Evolutionary conservation across 2,888 invertebrate species (phyloP), one percentile per base, ranked within the genome.

Genomic region (Neoaliturus tenellus): DNA sequence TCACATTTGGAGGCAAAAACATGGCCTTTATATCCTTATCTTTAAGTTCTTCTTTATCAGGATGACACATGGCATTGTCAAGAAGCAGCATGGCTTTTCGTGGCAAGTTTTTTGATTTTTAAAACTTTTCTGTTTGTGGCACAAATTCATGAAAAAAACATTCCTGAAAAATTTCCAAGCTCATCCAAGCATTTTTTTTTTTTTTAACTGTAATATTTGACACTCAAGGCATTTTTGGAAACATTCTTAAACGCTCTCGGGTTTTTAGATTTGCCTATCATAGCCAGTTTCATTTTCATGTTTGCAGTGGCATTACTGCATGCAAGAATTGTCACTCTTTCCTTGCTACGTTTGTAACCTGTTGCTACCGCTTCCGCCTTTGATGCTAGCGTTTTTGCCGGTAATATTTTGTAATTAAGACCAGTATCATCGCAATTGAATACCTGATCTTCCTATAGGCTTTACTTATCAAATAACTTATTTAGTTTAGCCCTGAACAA

Each of bases 401-500:
- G 82, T 41, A 83, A 58, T 25, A 80, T 81, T 85, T 82, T 83
- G 58, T 80, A 85, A 73, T 81, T 83, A 6, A 85, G 82, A 12
- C 83, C 85, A 51, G 85, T 85, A 58, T 85, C 80, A 39, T 85
- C 84, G 55, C 80, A 80, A 12, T 81, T 67, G n/a, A 67, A 67
- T 4, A 67, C 33, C 35, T 35, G 39, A 31, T 69, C 39, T 20
- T n/a, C 69, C 39, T 35, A n/a, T 69, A 35, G n/a, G 69, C 39
- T 35, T 69, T 69, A 17, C 14, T 31, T 28, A 17, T 83, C 69
- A 33, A 84, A 25, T 23, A 55, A 28, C 28, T 33, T 55, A 35
- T 84, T 23, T 44, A 62, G 31, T n/a, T 25, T 58, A 28, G 3
- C 31, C 67, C 67, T 67, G 17, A 67, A 67, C 35, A 28, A 75